Percentiles rank a stretch among this genome's conserved stretches.
phyloP scores from a whole-genome alignment of 2,888 invertebrate genomes.

The Agriopis marginaria region DNA sequence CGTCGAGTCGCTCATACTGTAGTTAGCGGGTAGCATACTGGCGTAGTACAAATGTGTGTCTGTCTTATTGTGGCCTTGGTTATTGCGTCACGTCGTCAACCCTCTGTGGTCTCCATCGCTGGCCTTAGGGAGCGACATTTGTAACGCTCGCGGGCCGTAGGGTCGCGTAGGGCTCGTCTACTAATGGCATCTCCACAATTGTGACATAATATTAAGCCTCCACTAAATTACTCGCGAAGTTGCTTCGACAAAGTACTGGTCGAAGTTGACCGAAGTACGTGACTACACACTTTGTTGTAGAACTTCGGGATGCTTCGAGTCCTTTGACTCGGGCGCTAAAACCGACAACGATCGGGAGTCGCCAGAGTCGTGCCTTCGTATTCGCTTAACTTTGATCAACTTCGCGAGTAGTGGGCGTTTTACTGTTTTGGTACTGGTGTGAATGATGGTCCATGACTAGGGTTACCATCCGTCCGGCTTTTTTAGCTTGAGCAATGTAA shows the following conservation, averaged over 20 bases:
- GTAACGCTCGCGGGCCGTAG: conserved; percentile 4
- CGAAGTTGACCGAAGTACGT: too few species aligned
- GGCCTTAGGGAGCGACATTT: not conserved
- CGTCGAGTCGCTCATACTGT: conserved; percentile 58
- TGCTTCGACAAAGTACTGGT: too few species aligned
- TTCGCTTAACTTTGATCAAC: too few species aligned
- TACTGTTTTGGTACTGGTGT: not conserved
- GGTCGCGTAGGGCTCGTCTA: conserved; percentile 7
- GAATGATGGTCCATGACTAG: not conserved
- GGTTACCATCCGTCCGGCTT: too few species aligned
- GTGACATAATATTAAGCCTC: not conserved
- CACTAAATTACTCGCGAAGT: too few species aligned
- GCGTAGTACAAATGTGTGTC: conserved; percentile 83
- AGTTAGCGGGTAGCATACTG: conserved; percentile 80
- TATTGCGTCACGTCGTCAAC: conserved; percentile 48
- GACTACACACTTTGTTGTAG: too few species aligned
- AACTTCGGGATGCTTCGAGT: too few species aligned
- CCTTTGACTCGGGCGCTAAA: too few species aligned
- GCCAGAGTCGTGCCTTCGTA: too few species aligned
- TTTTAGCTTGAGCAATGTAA: too few species aligned
- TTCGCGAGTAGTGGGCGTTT: too few species aligned
- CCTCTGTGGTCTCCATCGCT: conserved; percentile 24
- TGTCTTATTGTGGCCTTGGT: conserved; percentile 56
- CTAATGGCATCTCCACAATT: not conserved
- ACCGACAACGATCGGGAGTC: too few species aligned